phyloP scores from a whole-genome alignment of 2,113 vertebrate genomes.

The Herpailurus yagouaroundi region DNA sequence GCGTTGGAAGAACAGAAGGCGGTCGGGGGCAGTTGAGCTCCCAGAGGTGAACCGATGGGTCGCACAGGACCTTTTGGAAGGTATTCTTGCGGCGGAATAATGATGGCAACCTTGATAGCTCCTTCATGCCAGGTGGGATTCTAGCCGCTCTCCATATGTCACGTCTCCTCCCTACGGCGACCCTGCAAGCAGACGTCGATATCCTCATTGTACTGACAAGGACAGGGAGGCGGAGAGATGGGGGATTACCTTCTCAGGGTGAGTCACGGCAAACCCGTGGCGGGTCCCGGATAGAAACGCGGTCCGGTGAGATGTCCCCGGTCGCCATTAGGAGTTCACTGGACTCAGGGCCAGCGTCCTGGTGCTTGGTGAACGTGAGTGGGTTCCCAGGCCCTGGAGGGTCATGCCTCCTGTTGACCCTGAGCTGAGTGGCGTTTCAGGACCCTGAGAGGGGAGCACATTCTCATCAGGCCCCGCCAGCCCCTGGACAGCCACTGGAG shows the following conservation, averaged over 20 bases:
- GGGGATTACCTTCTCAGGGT: neutral
- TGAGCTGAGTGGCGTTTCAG: neutral
- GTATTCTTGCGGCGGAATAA: too few species aligned
- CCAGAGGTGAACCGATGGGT: fast-evolving
- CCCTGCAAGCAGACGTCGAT: too few species aligned
- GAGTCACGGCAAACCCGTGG: neutral
- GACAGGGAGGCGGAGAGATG: neutral
- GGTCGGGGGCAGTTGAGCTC: fast-evolving
- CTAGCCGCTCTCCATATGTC: fast-evolving
- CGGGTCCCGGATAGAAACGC: fast-evolving
- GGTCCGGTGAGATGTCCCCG: neutral
- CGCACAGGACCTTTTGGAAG: fast-evolving
- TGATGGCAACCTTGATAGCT: fast-evolving
- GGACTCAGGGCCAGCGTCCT: neutral
- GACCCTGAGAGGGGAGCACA: neutral
- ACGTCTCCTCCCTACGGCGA: fast-evolving
- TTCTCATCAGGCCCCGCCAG: constrained; percentile 17
- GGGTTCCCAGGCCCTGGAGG: constrained; percentile 7
- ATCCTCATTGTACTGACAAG: neutral
- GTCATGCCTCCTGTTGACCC: neutral
- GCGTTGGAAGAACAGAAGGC: neutral
- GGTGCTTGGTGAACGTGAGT: neutral
- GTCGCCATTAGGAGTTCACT: neutral
- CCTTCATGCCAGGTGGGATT: fast-evolving
- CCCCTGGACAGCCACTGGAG: neutral